Conservation (phyloP, 2,888 invertebrate genomes). For the Aplocera efformata region DNA sequence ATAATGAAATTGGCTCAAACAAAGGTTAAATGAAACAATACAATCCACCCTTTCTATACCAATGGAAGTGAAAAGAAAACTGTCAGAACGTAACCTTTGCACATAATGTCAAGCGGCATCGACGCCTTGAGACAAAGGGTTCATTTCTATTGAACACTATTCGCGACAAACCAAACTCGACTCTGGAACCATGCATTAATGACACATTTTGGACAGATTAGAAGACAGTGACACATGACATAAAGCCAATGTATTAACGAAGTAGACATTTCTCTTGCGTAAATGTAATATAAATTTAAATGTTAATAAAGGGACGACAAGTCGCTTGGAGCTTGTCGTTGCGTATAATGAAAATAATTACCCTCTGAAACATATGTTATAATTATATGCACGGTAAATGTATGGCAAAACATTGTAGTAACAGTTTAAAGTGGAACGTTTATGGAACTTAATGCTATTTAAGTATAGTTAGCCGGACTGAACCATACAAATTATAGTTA, state of each 20-base stretch:
- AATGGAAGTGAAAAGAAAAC: conserved; percentile 70
- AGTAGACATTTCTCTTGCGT: conserved; percentile 58
- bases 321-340: conserved; percentile 49
- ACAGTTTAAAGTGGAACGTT: conserved; percentile 20
- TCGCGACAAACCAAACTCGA: conserved; percentile 45
- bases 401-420: conserved; percentile 37
- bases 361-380: conserved; percentile 54
- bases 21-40: conserved; percentile 42
- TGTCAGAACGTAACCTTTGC: conserved; percentile 70
- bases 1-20: conserved; percentile 18
- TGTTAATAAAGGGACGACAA: conserved; percentile 66
- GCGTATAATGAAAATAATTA: conserved; percentile 57
- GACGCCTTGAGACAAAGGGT: conserved; percentile 76
- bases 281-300: conserved; percentile 64
- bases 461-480: conserved; percentile 22
- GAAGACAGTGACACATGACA: conserved; percentile 45
- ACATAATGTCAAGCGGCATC: conserved; percentile 70
- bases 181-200: conserved; percentile 46
- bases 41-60: conserved; percentile 67
- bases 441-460: conserved; percentile 27
- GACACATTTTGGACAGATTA: conserved; percentile 37
- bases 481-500: conserved; percentile 19
- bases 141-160: conserved; percentile 57
- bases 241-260: conserved; percentile 55
- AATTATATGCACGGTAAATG: conserved; percentile 46